Conservation (phyloP, 1,140 invertebrate species). For the Nasonia vitripennis region DNA sequence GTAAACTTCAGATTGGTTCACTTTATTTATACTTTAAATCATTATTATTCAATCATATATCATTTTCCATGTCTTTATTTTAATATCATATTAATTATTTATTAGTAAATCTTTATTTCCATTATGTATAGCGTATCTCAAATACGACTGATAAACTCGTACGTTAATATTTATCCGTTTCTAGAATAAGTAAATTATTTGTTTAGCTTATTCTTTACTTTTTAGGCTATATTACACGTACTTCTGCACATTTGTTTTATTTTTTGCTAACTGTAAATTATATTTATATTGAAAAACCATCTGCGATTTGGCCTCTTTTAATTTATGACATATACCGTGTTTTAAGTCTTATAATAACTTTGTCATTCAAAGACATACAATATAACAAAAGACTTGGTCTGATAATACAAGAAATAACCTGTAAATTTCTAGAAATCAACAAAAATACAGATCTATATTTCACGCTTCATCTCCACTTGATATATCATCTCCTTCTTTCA, state of each 20-base stretch:
- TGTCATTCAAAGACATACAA: conserved; percentile 38
- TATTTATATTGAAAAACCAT: conserved; percentile 56
- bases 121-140: conserved; percentile 68
- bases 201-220: conserved; percentile 48
- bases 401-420: conserved; percentile 41
- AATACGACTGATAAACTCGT: conserved; percentile 58
- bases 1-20: background rate
- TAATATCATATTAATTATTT: conserved; percentile 63
- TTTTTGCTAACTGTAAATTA: conserved; percentile 56
- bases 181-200: conserved; percentile 52
- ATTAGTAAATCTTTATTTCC: conserved; percentile 67
- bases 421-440: conserved; percentile 52
- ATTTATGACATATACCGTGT: conserved; percentile 32
- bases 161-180: conserved; percentile 54
- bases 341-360: conserved; percentile 52
- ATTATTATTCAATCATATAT: conserved; percentile 48
- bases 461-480: conserved; percentile 68
- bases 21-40: conserved; percentile 50
- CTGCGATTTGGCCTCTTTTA: conserved; percentile 63
- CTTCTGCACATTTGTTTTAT: conserved; percentile 54
- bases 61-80: conserved; percentile 44
- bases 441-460: conserved; percentile 46
- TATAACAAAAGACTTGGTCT: conserved; percentile 41
- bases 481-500: conserved; percentile 76
- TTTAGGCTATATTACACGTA: conserved; percentile 68